These are phyloP conservation scores for Serranus cabrilla DNA, from an alignment of 2,797 vertebrate species.

Conservation along the genomic window DNA sequence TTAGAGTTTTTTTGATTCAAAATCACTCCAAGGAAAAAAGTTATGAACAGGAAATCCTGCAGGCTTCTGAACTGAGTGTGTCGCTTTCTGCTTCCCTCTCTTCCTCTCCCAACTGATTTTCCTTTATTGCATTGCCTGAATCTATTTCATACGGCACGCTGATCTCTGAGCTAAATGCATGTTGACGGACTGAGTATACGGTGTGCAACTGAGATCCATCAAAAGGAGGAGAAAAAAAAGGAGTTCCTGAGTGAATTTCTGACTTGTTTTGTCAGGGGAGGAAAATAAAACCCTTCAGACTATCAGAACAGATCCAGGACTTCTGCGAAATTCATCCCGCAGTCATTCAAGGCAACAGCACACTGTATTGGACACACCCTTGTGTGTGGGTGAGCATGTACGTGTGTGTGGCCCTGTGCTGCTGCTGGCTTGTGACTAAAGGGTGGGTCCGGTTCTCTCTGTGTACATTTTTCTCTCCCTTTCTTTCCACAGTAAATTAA, in stretches of 20 bases:
- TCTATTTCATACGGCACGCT: constrained; percentile 39
- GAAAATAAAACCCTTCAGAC: constrained; percentile 36
- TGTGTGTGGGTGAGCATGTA: constrained; percentile 55
- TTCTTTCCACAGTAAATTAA: constrained; percentile 48
- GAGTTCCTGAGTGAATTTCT: constrained; percentile 30
- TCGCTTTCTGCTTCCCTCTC: constrained; percentile 29
- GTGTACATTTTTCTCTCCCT: constrained; percentile 37
- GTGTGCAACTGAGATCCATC: constrained; percentile 35
- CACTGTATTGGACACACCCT: constrained; percentile 72
- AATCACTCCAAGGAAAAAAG: constrained; percentile 3
- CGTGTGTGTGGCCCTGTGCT: constrained; percentile 63
- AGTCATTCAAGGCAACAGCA: constrained; percentile 54
- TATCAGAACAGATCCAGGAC: constrained; percentile 50
- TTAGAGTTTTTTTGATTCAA: constrained; percentile 24
- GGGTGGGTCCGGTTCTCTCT: constrained; percentile 58
- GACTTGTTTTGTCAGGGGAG: constrained; percentile 48
- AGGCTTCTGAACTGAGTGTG: constrained; percentile 16
- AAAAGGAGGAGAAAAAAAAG: neutral
- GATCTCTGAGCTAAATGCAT: constrained; percentile 45
- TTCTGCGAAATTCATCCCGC: constrained; percentile 59
- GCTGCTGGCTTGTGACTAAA: constrained; percentile 59
- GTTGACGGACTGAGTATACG: constrained; percentile 26
- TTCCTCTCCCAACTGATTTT: constrained; percentile 50
- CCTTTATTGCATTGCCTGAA: constrained; percentile 32
- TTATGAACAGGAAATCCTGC: constrained; percentile 58